Evolutionary conservation across 2,888 invertebrate species (phyloP), one percentile per base, ranked within the genome.

Genomic region (Apodemia hepburni): DNA sequence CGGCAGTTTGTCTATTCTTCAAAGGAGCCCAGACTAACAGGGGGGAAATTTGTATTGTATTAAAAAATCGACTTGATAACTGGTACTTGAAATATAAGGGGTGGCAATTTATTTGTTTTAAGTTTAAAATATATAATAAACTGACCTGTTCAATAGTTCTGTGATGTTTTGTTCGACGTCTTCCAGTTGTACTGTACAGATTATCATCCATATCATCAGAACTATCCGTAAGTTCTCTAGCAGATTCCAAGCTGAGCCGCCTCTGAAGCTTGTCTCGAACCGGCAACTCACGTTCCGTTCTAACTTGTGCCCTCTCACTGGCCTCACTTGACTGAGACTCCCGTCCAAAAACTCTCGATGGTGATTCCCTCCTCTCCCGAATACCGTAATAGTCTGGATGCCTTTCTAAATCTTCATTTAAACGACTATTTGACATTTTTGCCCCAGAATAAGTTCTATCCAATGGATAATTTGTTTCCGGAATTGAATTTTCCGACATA

Each of bases 221-320:
- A 75, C 93, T 95, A 72, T 96, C 96, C 0, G 95, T 95, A 58
- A 95, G 85, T 66, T 95, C 95, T 42, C 95, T 86, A 45, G 95
- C 95, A 2, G 95, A 95, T 76, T 96, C 96, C 60, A 95, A 78
- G 60, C 95, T 95, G 66, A 95, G 87, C 54, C 96, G 91, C 65
- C 95, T 86, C 75, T 93, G 92, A 62, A 93, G 75, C 69, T 93
- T 93, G 65, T 91, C 91, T 1, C 88, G 74, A 0, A 69, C 75
- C 2, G 72, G 68, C 6, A 66, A 65, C 45, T 78, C 81, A 17
- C 82, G 72, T 67, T 81, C 84, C 27, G 64, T 86, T 54, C 91
- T 83, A 62, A 74, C 75, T 72, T 87, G 70, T 68, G 85, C 78
- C 15, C 85, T 76, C 66, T 88, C 89, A 59, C 84, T 86, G 17